Evolutionary conservation across 1,140 invertebrate species (phyloP).

Genomic region (Drosophila setifemur): DNA sequence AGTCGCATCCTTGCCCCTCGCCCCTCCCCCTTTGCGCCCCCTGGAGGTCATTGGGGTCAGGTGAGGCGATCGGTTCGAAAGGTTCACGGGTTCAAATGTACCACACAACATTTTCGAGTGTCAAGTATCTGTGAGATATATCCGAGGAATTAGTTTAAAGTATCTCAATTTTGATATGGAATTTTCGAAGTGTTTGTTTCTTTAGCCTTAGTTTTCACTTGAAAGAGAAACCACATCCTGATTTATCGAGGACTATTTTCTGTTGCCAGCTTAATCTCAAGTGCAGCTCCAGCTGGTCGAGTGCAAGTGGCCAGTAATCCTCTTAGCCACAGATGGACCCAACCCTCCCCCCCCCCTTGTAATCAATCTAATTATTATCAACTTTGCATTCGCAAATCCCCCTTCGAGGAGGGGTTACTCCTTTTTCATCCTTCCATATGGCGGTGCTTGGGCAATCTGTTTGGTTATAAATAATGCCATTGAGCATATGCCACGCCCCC

Average conservation of each 20-base stretch:
- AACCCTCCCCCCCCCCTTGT: not conserved
- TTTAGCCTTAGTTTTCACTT: too few relatives aligned
- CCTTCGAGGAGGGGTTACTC: not conserved
- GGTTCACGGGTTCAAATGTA: not conserved
- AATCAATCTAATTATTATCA: conserved; percentile 42
- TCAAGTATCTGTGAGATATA: too few relatives aligned
- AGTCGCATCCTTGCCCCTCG: conserved; percentile 5
- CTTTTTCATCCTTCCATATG: conserved; percentile 10
- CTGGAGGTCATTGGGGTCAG: conserved; percentile 25
- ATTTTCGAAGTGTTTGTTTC: too few relatives aligned
- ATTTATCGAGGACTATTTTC: too few relatives aligned
- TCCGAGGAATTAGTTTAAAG: too few relatives aligned
- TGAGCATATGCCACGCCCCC: conserved; percentile 10
- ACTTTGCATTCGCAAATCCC: conserved; percentile 19
- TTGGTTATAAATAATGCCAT: conserved; percentile 22
- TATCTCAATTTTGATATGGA: too few relatives aligned
- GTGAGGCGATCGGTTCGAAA: not conserved
- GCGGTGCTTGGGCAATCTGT: not conserved
- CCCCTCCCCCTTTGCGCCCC: too few relatives aligned
- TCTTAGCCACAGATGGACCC: not conserved
- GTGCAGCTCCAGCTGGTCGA: too few relatives aligned
- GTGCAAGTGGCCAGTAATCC: not conserved
- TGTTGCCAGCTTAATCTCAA: too few relatives aligned
- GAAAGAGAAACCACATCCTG: too few relatives aligned
- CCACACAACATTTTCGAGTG: too few relatives aligned